These are phyloP conservation scores for Congeria kusceri DNA, from an alignment of 2,888 invertebrate genomes.

Conservation along the genomic window DNA sequence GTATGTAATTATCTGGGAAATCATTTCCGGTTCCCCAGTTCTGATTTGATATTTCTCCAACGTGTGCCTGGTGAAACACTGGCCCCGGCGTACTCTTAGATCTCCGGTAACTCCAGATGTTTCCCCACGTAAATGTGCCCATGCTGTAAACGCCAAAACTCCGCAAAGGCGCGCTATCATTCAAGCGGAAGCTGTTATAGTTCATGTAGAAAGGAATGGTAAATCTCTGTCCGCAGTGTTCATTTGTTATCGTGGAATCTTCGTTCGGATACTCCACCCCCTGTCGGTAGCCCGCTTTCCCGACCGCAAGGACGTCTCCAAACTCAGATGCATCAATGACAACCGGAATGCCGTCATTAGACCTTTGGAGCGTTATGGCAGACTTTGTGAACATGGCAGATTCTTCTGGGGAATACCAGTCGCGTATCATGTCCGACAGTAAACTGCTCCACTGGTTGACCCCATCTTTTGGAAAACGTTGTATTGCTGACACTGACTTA, in stretches of 20 bases:
- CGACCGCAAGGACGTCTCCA: constrained; percentile 49
- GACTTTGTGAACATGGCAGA: constrained; percentile 39
- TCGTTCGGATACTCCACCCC: constrained; percentile 50
- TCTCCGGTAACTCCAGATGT: constrained; percentile 55
- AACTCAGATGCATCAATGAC: constrained; percentile 55
- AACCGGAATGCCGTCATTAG: constrained; percentile 3
- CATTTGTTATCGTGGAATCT: constrained; percentile 27
- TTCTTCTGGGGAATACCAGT: constrained; percentile 44
- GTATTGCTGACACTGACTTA: constrained; percentile 28
- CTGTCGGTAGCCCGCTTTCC: constrained; percentile 40
- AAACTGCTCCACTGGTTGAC: constrained; percentile 21
- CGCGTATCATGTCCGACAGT: constrained; percentile 34
- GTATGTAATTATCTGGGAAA: constrained; percentile 32
- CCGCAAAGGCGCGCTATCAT: constrained; percentile 7
- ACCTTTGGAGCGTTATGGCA: constrained; percentile 4
- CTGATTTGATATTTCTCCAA: constrained; percentile 55
- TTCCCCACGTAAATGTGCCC: constrained; percentile 31
- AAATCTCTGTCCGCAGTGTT: constrained; percentile 50
- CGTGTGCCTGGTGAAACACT: constrained; percentile 12
- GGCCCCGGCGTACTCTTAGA: constrained; percentile 14
- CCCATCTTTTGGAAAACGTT: constrained; percentile 19
- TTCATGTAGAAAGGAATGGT: constrained; percentile 51
- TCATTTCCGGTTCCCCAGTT: constrained; percentile 60
- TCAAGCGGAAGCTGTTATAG: background rate
- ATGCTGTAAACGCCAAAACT: constrained; percentile 30